Evolutionary conservation across 2,797 vertebrate species (phyloP), one percentile per base, ranked within the genome.

Genomic region (Notamacropus eugenii): DNA sequence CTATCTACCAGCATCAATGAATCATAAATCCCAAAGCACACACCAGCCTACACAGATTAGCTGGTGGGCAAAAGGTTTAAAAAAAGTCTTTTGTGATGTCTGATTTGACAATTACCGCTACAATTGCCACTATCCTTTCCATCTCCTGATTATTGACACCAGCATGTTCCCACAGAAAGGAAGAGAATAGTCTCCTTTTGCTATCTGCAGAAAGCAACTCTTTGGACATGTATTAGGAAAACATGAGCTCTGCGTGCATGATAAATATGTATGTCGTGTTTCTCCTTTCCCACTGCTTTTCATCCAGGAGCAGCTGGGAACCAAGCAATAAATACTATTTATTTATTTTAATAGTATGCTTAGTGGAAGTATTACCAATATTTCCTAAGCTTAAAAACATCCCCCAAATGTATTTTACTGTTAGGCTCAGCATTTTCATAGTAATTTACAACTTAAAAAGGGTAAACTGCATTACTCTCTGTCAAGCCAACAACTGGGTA

Each of bases 301-400:
- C 96, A 97, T 95, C 96, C 96, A 98, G 96, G 95, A 97, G 94
- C 96, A 98, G 97, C 98, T 98, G 95, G 95, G 98, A 98, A 98
- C 94, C 87, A 93, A 98, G 98, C 98, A 98, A 98, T 99, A 99
- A 99, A 98, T 98, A 98, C 98, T 98, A 98, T 98, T 98, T 99
- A 98, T 99, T 99, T 98, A 98, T 98, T 98, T 99, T 98, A 99
- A 99, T 98, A 99, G 98, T 98, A 98, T 98, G 98, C 98, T 98
- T 98, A 98, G 97, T 98, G 97, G 98, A 99, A 98, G 98, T 98
- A 98, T 98, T 98, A 98, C 98, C 98, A 98, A 98, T 98, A 99
- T 98, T 98, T 99, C 92, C 98, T 97, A 97, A 98, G 98, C 98
- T 98, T 98, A 98, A 98, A 98, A 98, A 97, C 96, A 98, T 98